Conservation (phyloP, 2,113 vertebrate species). For the Procavia capensis region DNA sequence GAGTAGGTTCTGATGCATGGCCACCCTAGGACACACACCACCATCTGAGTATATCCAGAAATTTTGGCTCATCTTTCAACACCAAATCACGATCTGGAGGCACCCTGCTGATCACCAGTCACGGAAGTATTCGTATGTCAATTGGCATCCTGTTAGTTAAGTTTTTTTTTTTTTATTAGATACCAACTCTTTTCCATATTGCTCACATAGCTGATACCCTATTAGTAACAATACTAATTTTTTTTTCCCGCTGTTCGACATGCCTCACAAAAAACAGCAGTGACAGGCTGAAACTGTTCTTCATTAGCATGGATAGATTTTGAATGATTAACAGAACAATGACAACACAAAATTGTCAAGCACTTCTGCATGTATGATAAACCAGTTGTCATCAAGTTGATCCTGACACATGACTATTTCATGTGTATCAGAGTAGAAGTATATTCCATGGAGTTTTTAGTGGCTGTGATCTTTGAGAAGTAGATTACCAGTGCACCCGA, state of each 20-base stretch:
- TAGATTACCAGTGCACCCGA: too few relatives aligned
- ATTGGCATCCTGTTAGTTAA: background rate
- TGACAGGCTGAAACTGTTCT: background rate
- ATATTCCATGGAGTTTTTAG: background rate
- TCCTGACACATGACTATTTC: background rate
- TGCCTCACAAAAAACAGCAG: background rate
- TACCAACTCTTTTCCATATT: background rate
- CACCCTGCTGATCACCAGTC: background rate
- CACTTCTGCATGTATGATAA: background rate
- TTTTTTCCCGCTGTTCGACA: background rate
- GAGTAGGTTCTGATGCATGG: too few relatives aligned
- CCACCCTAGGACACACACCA: background rate
- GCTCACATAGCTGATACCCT: background rate
- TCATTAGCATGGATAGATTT: background rate
- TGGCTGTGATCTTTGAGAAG: background rate
- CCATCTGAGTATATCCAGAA: background rate
- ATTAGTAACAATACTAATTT: background rate
- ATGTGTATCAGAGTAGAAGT: background rate
- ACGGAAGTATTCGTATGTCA: too few relatives aligned
- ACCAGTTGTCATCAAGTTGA: background rate
- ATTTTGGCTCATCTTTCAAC: conserved; percentile 13
- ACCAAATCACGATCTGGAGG: background rate
- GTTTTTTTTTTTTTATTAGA: background rate
- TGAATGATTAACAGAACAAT: background rate
- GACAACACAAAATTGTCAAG: background rate